Percentiles rank a stretch among this genome's conserved stretches.
These are phyloP conservation scores for Micrastur ruficollis DNA, from an alignment of 2,797 vertebrate species.

Conservation along the genomic window DNA sequence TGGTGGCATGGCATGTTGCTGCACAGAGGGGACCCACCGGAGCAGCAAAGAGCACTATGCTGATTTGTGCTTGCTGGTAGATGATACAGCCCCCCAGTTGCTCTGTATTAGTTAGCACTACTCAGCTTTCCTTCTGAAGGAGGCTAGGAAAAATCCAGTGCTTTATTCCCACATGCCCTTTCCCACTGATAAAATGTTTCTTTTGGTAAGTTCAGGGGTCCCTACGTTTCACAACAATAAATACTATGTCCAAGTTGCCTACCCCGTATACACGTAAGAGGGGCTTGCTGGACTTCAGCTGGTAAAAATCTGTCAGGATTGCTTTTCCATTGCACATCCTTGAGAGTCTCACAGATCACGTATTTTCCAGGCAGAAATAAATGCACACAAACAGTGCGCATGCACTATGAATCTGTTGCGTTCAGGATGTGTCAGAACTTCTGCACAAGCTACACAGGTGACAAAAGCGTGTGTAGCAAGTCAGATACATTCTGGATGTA, in stretches of 20 bases:
- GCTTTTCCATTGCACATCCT: background rate
- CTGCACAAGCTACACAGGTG: background rate
- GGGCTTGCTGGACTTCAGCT: background rate
- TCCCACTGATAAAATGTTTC: background rate
- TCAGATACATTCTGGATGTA: background rate
- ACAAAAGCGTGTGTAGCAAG: background rate
- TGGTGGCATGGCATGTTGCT: background rate
- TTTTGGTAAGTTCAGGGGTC: background rate
- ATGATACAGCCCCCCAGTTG: background rate
- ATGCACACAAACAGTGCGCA: background rate
- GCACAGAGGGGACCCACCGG: background rate
- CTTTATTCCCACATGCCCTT: background rate
- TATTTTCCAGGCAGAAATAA: background rate
- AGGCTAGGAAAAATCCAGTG: rapidly evolving
- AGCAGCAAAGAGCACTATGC: background rate
- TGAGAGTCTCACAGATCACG: background rate
- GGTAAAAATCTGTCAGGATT: background rate
- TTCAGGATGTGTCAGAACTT: background rate
- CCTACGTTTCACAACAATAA: background rate
- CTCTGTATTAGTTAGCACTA: background rate
- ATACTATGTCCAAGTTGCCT: background rate
- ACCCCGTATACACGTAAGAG: rapidly evolving
- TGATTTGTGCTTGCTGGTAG: background rate
- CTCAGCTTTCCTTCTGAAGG: background rate
- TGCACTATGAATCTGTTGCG: background rate